phyloP scores from a whole-genome alignment of 2,888 invertebrate species.

The Drosophila diplacantha region DNA sequence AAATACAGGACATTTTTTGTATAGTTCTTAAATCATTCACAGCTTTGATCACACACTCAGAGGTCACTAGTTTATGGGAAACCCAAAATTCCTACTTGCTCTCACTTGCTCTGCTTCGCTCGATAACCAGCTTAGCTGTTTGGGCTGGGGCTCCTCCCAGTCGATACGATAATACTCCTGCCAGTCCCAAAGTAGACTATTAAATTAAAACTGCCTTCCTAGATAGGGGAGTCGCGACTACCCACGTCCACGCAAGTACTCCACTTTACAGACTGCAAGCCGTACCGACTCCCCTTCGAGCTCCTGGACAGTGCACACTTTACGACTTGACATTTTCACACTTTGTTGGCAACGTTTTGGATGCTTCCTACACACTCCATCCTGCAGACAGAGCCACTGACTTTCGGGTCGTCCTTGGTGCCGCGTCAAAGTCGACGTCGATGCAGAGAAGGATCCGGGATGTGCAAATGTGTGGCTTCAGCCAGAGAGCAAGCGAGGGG shows the following conservation, averaged over 20 bases:
- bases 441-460: conserved; percentile 41
- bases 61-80: conserved; percentile 19
- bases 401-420: conserved; percentile 46
- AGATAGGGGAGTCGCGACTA: conserved; percentile 14
- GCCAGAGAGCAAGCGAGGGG: conserved; percentile 4
- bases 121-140: not conserved
- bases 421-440: conserved; percentile 45
- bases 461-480: conserved; percentile 46
- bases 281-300: not conserved
- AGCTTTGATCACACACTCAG: not conserved
- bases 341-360: conserved; percentile 69
- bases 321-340: conserved; percentile 77
- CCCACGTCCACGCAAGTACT: conserved; percentile 14
- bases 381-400: conserved; percentile 33
- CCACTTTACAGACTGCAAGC: conserved; percentile 20
- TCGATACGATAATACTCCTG: not conserved
- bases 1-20: conserved; percentile 52
- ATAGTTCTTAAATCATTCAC: conserved; percentile 3
- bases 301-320: conserved; percentile 51
- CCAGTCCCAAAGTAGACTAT: conserved; percentile 18
- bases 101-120: not conserved
- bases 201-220: conserved; percentile 32
- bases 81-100: not conserved
- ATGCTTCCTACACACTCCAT: conserved; percentile 33
- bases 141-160: not conserved